These are phyloP conservation scores for Leptogaster cylindrica DNA, from an alignment of 2,888 invertebrate species.

Conservation along the genomic window DNA sequence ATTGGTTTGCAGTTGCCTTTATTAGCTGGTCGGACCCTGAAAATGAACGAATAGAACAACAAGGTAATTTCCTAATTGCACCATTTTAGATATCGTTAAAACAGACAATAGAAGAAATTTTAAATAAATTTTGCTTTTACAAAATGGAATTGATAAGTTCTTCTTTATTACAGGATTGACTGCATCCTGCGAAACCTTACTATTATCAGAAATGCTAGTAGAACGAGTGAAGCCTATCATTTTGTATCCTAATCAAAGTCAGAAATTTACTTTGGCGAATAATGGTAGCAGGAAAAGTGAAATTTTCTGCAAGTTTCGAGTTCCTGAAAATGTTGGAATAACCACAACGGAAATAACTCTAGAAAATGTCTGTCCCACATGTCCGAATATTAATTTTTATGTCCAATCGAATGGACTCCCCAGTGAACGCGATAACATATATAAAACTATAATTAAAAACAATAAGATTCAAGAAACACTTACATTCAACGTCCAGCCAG, in stretches of 20 bases:
- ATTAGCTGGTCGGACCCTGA: slow-evolving; percentile 79
- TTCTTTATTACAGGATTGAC: slow-evolving; percentile 70
- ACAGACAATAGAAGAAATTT: too few species aligned
- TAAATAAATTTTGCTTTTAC: slow-evolving; percentile 3
- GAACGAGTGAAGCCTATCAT: slow-evolving; percentile 61
- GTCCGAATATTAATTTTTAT: slow-evolving; percentile 62
- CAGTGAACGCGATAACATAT: slow-evolving; percentile 62
- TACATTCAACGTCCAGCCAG: slow-evolving; percentile 66
- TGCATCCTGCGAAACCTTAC: slow-evolving; percentile 69
- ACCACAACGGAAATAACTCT: slow-evolving; percentile 57
- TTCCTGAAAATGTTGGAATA: slow-evolving; percentile 57
- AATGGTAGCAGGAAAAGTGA: slow-evolving; percentile 50
- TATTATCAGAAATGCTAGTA: slow-evolving; percentile 70
- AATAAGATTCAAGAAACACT: slow-evolving; percentile 62
- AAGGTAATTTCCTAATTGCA: slow-evolving; percentile 65
- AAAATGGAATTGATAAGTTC: slow-evolving; percentile 28
- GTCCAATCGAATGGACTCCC: slow-evolving; percentile 66
- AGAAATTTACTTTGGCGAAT: slow-evolving; percentile 56
- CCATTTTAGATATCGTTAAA: neutral
- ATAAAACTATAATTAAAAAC: slow-evolving; percentile 64
- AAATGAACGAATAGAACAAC: slow-evolving; percentile 73
- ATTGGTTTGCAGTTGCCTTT: slow-evolving; percentile 82
- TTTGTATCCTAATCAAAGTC: slow-evolving; percentile 56
- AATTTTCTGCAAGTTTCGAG: slow-evolving; percentile 65
- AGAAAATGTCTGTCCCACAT: slow-evolving; percentile 61